Evolutionary conservation across 2,888 invertebrate genomes (phyloP), one percentile per base, ranked within the genome.

Genomic region (Caenorhabditis angaria): DNA sequence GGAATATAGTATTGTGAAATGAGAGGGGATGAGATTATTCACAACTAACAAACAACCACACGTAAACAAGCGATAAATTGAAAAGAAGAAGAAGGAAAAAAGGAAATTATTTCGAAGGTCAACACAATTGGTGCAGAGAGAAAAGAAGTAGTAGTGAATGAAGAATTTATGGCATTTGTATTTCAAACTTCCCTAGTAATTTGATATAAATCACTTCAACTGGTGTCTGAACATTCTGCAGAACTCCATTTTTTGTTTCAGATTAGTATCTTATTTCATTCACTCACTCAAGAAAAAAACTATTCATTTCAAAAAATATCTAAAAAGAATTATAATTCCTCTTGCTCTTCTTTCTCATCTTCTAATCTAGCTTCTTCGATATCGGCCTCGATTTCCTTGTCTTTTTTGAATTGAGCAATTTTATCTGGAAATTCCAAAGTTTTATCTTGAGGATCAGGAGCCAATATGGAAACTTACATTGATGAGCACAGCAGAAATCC

Each of bases 401-500:
- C 66, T 10, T 67, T 64, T 41, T 70, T 66, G 54, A 41, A 75
- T 18, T 70, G 66, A 48, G 64, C 65, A 6, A 75, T 61, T 58
- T 67, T 70, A 22, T 59, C 75, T 75, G 58, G 0, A 74, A 63
- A 41, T 28, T 0, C 8, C 2, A 12, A 6, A 27, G 22, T 27
- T 60, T 51, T 48, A 4, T 50, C 25, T 4, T 8, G 24, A 27
- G 48, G 50, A 51, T 41, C 14, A 29, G 58, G 6, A 24, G 5
- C 20, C 1, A 32, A 35, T n/a, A 32, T 32, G 2, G 18, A 8
- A 47, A 56, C 76, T 73, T 59, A 83, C 84, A 81, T 61, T 78
- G 62, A 67, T 80, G 81, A 20, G 77, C 82, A 70, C 84, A 84
- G 59, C 84, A 84, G 53, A 84, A 84, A 54, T 76, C 77, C 59